Base-by-base conservation (phyloP, 2,113 vertebrate species). In the Channa argus region DNA sequence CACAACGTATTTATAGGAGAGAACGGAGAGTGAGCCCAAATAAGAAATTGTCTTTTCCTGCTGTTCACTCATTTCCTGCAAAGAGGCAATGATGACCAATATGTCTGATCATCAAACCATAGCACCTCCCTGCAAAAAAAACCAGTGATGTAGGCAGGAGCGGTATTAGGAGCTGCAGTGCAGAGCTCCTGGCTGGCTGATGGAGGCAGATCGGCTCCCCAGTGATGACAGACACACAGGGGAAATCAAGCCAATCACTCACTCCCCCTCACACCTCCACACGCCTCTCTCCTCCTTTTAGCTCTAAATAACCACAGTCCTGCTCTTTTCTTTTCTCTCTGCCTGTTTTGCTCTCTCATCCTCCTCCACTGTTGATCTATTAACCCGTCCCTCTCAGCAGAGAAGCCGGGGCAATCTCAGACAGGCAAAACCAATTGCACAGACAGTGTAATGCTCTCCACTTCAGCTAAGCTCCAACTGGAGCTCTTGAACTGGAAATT, bases 401-500 rank as follows among this genome's bases (percentile, higher is more conserved):
- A 83, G 63, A 55, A 79, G 54, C 58, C 5, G 46, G 63, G 49
- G 63, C 75, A 73, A 84, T 80, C 83, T 81, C 63, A 85, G 75
- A 55, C 54, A 39, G 59, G 66, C 76, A 82, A 83, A 86, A 80
- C 79, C 82, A 77, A 83, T 88, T 85, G 79, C 71, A 46, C 77
- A 86, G 85, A 74, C 81, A 63, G 64, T 67, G 64, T 65, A 79
- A 85, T 55, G 78, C 80, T 70, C 76, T 75, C 65, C 83, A 86
- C 84, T 83, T 69, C 38, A 73, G 64, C 87, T 85, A 71, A 82
- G 83, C 85, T 85, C 72, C 49, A 43, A 80, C 33, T 83, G 68
- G 62, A 87, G 79, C 83, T 72, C 88, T 90, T 82, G 64, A 86
- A 83, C 80, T 71, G 83, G 82, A 89, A 88, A 90, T 86, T 37